Evolutionary conservation across 2,113 vertebrate genomes (phyloP), one percentile per base, ranked within the genome.

Genomic region (Gallinago media): DNA sequence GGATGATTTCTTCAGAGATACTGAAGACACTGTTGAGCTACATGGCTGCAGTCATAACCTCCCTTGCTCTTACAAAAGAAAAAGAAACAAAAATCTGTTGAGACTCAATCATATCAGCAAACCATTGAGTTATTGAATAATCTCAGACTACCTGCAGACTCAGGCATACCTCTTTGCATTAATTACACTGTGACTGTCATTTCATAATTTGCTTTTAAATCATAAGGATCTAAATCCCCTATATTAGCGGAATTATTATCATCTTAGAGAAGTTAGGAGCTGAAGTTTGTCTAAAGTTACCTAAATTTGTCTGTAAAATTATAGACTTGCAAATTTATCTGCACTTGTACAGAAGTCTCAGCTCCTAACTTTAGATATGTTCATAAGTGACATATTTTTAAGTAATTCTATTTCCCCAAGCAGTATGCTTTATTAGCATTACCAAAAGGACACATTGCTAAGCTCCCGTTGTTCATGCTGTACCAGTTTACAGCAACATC

Each of bases 401-500:
- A 87, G 47, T 34, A 89, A 38, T 31, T 63, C 26, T 59, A 34
- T 77, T 85, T 93, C 61, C 61, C 71, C 40, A 67, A 78, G 54
- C 38, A 65, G 36, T 21, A 4, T 55, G 68, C 47, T 84, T 78
- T 89, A 95, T 75, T 92, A 87, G 44, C 65, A 71, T 81, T 92
- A 84, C 66, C 59, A 70, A 61, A 87, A 80, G 27, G 52, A 88
- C 40, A 42, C 40, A 42, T 42, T 42, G 6, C 56, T 77, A n/a
- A 81, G 78, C 44, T 78, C 67, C 65, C 67, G 55, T 82, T 76
- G 80, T 90, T 95, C 7, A 7, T 55, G 81, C 76, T 72, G 58
- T 40, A 82, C 68, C 76, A 74, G 67, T 91, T 78, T 89, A 56
- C 32, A 92, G 66, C 80, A 96, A 93, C 76, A 95, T 95, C 93